Evolutionary conservation across 2,797 vertebrate species (phyloP).

Genomic region (Tiaroga cobitis): DNA sequence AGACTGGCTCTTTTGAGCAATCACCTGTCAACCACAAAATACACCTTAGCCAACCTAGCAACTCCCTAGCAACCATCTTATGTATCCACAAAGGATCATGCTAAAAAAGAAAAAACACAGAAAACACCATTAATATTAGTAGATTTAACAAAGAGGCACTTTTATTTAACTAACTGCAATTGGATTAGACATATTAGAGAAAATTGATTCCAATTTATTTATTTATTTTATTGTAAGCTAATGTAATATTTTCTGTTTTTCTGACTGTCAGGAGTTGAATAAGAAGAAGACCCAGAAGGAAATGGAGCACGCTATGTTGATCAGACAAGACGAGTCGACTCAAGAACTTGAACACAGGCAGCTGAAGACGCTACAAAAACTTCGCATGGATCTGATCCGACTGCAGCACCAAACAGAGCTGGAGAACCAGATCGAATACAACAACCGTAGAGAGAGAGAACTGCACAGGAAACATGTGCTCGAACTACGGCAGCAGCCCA

Average conservation of each 20-base stretch:
- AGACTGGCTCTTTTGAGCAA: not conserved
- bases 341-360: constrained; percentile 96
- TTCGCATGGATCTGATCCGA: constrained; percentile 98
- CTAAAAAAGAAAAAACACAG: not conserved
- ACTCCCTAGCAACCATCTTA: not conserved
- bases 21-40: not conserved
- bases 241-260: not conserved
- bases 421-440: constrained; percentile 99
- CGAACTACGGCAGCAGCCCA: constrained; percentile 98
- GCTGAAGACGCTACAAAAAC: constrained; percentile 95
- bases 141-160: not conserved
- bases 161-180: not conserved
- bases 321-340: constrained; percentile 97
- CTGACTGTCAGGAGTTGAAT: constrained; percentile 86
- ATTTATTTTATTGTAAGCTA: not conserved
- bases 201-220: not conserved
- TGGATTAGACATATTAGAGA: not conserved
- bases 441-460: constrained; percentile 96
- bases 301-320: constrained; percentile 98
- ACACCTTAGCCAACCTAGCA: not conserved
- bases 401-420: constrained; percentile 99
- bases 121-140: not conserved
- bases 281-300: constrained; percentile 99
- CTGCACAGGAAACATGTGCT: constrained; percentile 98
- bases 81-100: not conserved